phyloP scores from a whole-genome alignment of 2,888 invertebrate species.

The Ochlodes sylvanus region DNA sequence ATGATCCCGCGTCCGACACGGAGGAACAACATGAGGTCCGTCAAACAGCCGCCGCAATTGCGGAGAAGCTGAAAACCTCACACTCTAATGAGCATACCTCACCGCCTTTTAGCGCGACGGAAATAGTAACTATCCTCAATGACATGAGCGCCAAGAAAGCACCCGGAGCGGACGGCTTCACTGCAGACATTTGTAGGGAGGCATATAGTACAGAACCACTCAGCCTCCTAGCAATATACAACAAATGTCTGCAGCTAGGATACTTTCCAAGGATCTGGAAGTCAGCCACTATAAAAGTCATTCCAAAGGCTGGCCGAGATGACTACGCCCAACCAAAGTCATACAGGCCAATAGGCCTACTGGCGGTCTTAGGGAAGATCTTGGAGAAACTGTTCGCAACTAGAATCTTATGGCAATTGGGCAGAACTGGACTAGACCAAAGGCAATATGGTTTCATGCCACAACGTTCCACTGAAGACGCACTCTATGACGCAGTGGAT shows the following conservation, averaged over 20 bases:
- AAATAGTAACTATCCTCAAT: slow-evolving; percentile 7
- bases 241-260: slow-evolving; percentile 35
- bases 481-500: slow-evolving; percentile 32
- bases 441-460: slow-evolving; percentile 43
- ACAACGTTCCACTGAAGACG: slow-evolving; percentile 39
- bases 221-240: slow-evolving; percentile 26
- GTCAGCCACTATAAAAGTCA: slow-evolving; percentile 26
- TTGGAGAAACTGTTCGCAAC: slow-evolving; percentile 37
- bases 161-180: slow-evolving; percentile 38
- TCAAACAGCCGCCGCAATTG: background rate
- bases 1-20: slow-evolving; percentile 18
- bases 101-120: slow-evolving; percentile 1
- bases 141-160: slow-evolving; percentile 38
- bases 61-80: background rate
- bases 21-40: slow-evolving; percentile 4
- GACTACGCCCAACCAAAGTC: slow-evolving; percentile 36
- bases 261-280: slow-evolving; percentile 40
- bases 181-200: slow-evolving; percentile 34
- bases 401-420: slow-evolving; percentile 33
- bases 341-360: slow-evolving; percentile 39
- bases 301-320: slow-evolving; percentile 33
- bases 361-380: slow-evolving; percentile 40
- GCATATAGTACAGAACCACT: slow-evolving; percentile 1
- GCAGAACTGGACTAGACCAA: slow-evolving; percentile 7
- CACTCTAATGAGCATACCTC: background rate